These are phyloP conservation scores for Haplochromis vanheusdeni DNA, from an alignment of 2,113 vertebrate species.

Conservation along the genomic window DNA sequence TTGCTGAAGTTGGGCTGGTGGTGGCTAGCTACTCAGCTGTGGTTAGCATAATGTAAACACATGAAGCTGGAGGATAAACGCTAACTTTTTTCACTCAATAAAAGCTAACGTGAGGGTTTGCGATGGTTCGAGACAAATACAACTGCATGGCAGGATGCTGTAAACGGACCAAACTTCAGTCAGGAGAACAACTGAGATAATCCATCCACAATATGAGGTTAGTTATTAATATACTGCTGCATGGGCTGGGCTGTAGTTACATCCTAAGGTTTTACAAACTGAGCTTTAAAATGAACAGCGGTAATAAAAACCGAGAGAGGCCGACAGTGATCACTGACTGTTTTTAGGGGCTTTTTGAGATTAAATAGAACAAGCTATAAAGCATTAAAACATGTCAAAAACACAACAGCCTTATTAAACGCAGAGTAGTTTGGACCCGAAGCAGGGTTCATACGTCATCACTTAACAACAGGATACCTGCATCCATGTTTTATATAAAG, in stretches of 20 bases:
- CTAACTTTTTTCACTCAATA: not conserved
- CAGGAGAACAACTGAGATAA: not conserved
- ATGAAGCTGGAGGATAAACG: not conserved
- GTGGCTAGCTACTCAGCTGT: not conserved
- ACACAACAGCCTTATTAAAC: not conserved
- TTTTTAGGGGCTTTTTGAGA: not conserved
- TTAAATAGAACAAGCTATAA: not conserved
- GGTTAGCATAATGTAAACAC: not conserved
- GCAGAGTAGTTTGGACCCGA: not conserved
- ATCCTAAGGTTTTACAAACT: rapidly evolving
- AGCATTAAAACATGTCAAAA: not conserved
- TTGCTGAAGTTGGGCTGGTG: not conserved
- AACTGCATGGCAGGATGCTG: not conserved
- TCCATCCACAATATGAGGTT: not conserved
- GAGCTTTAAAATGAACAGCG: not conserved
- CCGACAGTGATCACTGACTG: not conserved
- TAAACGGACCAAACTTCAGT: not conserved
- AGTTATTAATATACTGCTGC: not conserved
- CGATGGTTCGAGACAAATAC: not conserved
- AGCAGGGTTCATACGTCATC: rapidly evolving
- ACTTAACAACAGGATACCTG: not conserved
- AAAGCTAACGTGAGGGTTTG: not conserved
- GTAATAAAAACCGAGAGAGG: rapidly evolving
- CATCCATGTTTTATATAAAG: not conserved
- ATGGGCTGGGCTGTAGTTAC: not conserved